Conservation (phyloP, 2,797 vertebrate species). For the Melanotaenia pygmaea region DNA sequence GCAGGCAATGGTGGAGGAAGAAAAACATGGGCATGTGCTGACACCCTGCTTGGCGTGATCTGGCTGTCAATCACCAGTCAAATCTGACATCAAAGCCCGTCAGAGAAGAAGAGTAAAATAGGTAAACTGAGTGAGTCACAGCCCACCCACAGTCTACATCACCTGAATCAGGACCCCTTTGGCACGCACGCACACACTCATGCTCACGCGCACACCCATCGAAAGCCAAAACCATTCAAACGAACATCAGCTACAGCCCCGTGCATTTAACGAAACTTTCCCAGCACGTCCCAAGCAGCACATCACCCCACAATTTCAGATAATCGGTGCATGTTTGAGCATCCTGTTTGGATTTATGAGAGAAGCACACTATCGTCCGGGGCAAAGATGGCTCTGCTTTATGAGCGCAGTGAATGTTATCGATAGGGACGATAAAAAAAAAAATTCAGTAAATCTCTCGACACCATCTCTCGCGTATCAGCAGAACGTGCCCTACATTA, state of each 20-base stretch:
- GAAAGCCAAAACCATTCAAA: slow-evolving; percentile 12
- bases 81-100: slow-evolving; percentile 64
- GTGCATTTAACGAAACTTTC: slow-evolving; percentile 59
- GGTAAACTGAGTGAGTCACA: slow-evolving; percentile 67
- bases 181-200: slow-evolving; percentile 3
- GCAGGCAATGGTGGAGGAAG: slow-evolving; percentile 18
- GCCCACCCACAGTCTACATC: slow-evolving; percentile 59
- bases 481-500: slow-evolving; percentile 36
- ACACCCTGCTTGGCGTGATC: slow-evolving; percentile 54
- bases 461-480: slow-evolving; percentile 49
- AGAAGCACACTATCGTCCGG: slow-evolving; percentile 4
- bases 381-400: slow-evolving; percentile 16
- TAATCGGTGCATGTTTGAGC: neutral
- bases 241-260: slow-evolving; percentile 8
- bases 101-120: slow-evolving; percentile 57
- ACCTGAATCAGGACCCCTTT: slow-evolving; percentile 51
- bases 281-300: slow-evolving; percentile 28
- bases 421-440: slow-evolving; percentile 19
- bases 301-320: neutral
- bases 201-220: neutral
- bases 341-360: neutral
- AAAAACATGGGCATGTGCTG: slow-evolving; percentile 18
- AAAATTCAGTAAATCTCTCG: slow-evolving; percentile 38
- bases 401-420: slow-evolving; percentile 20
- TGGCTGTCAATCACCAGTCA: slow-evolving; percentile 65